Base-by-base conservation (phyloP, 2,113 vertebrate genomes). In the Oreotrochilus melanogaster region DNA sequence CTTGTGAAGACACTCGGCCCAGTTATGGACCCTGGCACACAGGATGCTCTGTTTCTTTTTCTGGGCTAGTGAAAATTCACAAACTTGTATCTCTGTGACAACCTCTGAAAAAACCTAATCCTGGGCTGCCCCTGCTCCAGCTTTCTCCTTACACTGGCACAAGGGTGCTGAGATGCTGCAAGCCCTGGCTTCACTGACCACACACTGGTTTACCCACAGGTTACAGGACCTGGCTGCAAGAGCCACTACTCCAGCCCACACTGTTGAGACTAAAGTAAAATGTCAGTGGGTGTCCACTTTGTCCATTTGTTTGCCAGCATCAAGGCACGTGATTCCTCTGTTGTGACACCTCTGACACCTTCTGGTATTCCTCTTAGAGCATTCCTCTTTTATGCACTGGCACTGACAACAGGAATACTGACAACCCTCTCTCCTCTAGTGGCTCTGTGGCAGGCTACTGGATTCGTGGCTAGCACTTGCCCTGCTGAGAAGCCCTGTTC, bases 271-370 rank as follows among this genome's bases (percentile, higher is more conserved):
- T 23, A 23, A 47, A 60, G 43, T 21, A 60, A 56, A 60, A 45
- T 31, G 39, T 18, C 10, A 47, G n/a, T 0, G 0, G 2, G 30
- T 3, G 15, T n/a, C 54, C 22, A 8, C 22, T 64, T 39, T 14
- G 21, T 80, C 43, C 33, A 5, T 72, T 79, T 86, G 50, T 57
- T 37, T 43, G 17, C 8, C 27, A 61, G 31, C 54, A 22, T 53
- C 39, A 51, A 60, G 53, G 37, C 35, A 72, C 7, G 1, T 0
- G 5, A 15, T 39, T 72, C 19, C 30, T 80, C 53, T 47, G 14
- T 42, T 80, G 31, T 42, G 58, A 47, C 11, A 9, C 30, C 37
- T 79, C 88, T 73, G 13, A 13, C 43, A 48, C 31, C 22, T 90
- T 73, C 37, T 58, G 31, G 11, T 28, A 37, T 37, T 37, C 37